These are phyloP conservation scores for Chrysolina americana DNA, from an alignment of 2,888 invertebrate species.

Conservation along the genomic window DNA sequence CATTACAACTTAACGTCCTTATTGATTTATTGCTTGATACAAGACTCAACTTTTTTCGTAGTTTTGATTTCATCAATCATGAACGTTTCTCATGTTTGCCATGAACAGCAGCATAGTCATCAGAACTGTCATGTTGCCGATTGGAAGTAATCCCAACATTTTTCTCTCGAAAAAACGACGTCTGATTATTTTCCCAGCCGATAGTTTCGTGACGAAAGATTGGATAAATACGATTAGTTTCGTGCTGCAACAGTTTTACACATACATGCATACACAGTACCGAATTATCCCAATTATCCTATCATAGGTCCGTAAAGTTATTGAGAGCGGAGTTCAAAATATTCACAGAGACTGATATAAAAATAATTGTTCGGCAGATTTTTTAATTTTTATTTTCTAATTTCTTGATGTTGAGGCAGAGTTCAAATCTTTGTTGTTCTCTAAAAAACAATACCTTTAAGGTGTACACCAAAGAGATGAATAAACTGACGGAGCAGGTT, in stretches of 20 bases:
- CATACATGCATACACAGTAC: background rate
- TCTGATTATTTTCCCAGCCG: conserved; percentile 7
- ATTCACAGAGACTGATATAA: background rate
- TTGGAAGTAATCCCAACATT: background rate
- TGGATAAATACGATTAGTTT: conserved; percentile 6
- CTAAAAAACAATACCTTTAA: no score
- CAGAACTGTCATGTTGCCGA: conserved; percentile 5
- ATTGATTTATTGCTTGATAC: no score
- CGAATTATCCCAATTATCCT: background rate
- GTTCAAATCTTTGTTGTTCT: no score
- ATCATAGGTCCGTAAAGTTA: no score
- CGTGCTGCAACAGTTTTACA: conserved; percentile 4
- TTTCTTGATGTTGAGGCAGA: no score
- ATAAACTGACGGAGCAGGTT: no score
- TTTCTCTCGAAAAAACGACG: background rate
- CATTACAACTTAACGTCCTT: no score
- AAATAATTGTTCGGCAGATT: no score
- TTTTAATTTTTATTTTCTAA: no score
- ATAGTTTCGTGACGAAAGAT: conserved; percentile 20
- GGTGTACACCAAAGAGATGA: no score
- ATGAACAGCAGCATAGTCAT: background rate
- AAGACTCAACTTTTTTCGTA: background rate
- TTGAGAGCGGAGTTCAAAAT: background rate
- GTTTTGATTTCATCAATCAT: background rate
- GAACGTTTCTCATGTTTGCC: background rate